A percentile compares a stretch with the other conserved stretches of the same genome.
phyloP scores from a whole-genome alignment of 30 jellyfish, hydroid and myxozoan species.

The Hydra vulgaris region DNA sequence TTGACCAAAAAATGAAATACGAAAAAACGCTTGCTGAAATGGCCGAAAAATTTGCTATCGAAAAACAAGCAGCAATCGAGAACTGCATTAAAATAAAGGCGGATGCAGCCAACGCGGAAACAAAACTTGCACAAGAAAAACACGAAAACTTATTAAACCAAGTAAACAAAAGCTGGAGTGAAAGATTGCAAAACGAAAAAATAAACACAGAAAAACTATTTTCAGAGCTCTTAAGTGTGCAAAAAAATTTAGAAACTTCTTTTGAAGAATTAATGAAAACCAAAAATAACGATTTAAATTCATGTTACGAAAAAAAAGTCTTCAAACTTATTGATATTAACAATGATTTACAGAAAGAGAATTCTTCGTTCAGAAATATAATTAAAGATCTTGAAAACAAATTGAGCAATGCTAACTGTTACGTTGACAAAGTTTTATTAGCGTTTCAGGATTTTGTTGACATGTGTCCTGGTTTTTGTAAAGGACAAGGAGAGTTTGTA shows the following conservation, averaged over 20 bases:
- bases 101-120: neutral
- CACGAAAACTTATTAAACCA: neutral
- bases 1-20: neutral
- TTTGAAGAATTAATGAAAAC: neutral
- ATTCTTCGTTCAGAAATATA: neutral
- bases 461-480: neutral
- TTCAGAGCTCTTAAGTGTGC: neutral
- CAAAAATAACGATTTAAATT: neutral
- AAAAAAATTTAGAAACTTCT: neutral
- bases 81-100: neutral
- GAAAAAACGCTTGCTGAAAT: neutral
- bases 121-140: neutral
- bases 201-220: neutral
- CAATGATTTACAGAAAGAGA: neutral
- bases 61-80: neutral
- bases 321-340: neutral
- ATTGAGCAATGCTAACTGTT: neutral
- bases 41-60: neutral
- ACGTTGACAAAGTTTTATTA: neutral
- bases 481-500: neutral
- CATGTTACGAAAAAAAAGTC: neutral
- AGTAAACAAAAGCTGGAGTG: neutral
- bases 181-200: neutral
- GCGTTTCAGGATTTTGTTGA: constrained; percentile 4
- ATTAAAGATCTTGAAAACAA: neutral